These are phyloP conservation scores for Agrotis puta DNA, from an alignment of 2,888 invertebrate species.

Conservation along the genomic window DNA sequence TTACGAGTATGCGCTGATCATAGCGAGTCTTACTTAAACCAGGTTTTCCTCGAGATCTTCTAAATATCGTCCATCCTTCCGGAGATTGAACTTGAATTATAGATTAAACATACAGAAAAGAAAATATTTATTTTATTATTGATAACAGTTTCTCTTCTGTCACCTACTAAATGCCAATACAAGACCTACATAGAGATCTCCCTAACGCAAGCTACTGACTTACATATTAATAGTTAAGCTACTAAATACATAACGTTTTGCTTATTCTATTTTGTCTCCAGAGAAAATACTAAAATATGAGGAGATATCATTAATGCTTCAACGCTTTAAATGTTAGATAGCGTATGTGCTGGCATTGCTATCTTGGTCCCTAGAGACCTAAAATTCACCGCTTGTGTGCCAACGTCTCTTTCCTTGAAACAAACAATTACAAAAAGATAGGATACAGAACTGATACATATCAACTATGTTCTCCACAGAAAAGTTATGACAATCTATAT, in stretches of 20 bases:
- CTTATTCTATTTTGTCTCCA: background rate
- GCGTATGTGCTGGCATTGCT: conserved; percentile 12
- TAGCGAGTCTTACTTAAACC: too few relatives aligned
- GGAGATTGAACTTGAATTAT: too few relatives aligned
- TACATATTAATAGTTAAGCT: background rate
- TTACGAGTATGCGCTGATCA: too few relatives aligned
- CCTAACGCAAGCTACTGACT: background rate
- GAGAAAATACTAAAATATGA: background rate
- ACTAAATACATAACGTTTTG: conserved; percentile 2
- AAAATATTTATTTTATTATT: background rate
- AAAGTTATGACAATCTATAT: too few relatives aligned
- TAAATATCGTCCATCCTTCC: too few relatives aligned
- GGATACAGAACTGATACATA: too few relatives aligned
- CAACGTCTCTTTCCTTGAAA: conserved; percentile 3
- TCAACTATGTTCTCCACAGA: too few relatives aligned
- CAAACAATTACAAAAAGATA: too few relatives aligned
- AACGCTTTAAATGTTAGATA: conserved; percentile 16
- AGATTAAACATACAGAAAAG: too few relatives aligned
- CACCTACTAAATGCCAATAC: too few relatives aligned
- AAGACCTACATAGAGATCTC: too few relatives aligned
- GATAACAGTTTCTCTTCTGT: background rate
- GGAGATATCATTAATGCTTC: conserved; percentile 13
- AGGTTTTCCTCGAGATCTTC: too few relatives aligned
- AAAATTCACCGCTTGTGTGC: conserved; percentile 5
- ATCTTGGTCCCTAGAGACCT: conserved; percentile 17